These are phyloP conservation scores for Medauroidea extradentata DNA, from an alignment of 1,140 invertebrate genomes.

Conservation along the genomic window DNA sequence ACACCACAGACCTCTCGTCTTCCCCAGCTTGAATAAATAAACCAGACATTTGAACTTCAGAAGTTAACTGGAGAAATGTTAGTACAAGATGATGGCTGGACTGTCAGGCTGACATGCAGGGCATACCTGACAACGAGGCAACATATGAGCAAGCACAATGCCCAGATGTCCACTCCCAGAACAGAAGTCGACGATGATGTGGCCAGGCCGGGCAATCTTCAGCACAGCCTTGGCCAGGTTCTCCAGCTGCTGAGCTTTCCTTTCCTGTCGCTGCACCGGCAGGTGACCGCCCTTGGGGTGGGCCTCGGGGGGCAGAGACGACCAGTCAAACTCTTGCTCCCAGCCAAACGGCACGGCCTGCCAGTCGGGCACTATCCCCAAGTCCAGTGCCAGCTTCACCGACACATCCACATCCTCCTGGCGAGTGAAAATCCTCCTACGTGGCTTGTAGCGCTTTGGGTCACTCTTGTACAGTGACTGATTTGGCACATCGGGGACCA, in stretches of 20 bases:
- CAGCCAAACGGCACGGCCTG: constrained; percentile 40
- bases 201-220: constrained; percentile 50
- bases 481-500: constrained; percentile 43
- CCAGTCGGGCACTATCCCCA: neutral
- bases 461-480: constrained; percentile 76
- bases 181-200: constrained; percentile 89
- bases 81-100: too few relatives aligned
- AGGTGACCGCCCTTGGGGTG: constrained; percentile 74
- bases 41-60: too few relatives aligned
- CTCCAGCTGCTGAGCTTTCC: constrained; percentile 87
- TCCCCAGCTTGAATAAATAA: too few relatives aligned
- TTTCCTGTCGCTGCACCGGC: constrained; percentile 62
- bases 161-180: constrained; percentile 90
- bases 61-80: too few relatives aligned
- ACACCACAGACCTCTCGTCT: too few relatives aligned
- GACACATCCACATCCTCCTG: constrained; percentile 68
- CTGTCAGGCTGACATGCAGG: too few relatives aligned
- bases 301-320: constrained; percentile 60
- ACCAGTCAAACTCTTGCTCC: constrained; percentile 56
- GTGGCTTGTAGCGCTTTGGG: constrained; percentile 67
- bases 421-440: constrained; percentile 66
- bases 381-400: constrained; percentile 40
- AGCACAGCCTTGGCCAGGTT: constrained; percentile 78
- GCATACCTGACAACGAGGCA: constrained; percentile 65
- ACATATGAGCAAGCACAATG: constrained; percentile 72